Conservation (phyloP, 2,113 vertebrate species). For the Girardinichthys multiradiatus region DNA sequence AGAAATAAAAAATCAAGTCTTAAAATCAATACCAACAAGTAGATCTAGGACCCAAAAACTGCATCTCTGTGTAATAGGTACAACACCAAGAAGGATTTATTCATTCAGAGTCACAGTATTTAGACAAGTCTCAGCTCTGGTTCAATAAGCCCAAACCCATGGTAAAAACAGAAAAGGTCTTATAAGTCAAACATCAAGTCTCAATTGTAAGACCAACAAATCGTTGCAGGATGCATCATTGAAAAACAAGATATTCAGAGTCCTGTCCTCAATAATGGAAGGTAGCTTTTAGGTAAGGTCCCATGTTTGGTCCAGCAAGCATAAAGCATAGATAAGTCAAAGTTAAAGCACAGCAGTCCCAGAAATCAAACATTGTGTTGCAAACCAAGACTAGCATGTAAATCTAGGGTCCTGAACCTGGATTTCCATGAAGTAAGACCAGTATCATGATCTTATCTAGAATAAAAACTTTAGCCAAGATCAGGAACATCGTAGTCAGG, state of each 20-base stretch:
- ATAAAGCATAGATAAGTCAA: no score
- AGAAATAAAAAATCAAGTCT: conserved; percentile 1
- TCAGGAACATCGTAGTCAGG: neutral
- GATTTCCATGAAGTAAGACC: neutral
- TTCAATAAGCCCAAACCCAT: no score
- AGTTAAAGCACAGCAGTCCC: neutral
- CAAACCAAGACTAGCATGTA: neutral
- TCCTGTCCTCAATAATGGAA: neutral
- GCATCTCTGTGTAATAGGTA: neutral
- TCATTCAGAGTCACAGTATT: neutral
- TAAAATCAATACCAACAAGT: neutral
- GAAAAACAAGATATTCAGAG: neutral
- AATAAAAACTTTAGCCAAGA: neutral
- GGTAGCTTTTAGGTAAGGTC: no score
- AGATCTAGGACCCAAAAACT: neutral
- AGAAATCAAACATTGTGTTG: neutral
- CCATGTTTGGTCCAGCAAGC: no score
- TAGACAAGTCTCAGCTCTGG: neutral
- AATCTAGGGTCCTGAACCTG: no score
- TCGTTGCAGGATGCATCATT: no score
- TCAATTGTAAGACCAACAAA: neutral
- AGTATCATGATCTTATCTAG: neutral
- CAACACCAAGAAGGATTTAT: neutral
- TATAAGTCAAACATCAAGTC: no score
- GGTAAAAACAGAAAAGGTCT: neutral